phyloP scores from a whole-genome alignment of 2,888 invertebrate species.

The Plebejus melissa region DNA sequence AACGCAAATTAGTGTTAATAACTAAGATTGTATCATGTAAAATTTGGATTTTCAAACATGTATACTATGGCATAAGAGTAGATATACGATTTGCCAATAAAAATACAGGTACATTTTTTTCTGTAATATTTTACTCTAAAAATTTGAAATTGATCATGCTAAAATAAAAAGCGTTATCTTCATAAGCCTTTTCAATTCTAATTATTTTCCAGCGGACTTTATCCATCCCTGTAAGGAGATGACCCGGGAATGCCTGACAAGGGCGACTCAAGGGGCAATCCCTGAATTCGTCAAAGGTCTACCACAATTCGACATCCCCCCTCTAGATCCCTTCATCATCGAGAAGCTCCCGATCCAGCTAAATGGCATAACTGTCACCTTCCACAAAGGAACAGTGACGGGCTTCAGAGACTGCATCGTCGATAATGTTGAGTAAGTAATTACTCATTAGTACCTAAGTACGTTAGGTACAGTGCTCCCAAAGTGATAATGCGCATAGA shows the following conservation, averaged over 20 bases:
- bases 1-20: too few species aligned
- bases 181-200: background rate
- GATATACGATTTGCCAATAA: too few species aligned
- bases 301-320: slow-evolving; percentile 46
- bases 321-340: slow-evolving; percentile 51
- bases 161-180: too few species aligned
- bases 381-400: slow-evolving; percentile 46
- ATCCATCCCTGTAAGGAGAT: slow-evolving; percentile 44
- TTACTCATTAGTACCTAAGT: too few species aligned
- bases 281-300: slow-evolving; percentile 47
- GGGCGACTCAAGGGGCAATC: slow-evolving; percentile 44
- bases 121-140: too few species aligned
- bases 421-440: slow-evolving; percentile 49
- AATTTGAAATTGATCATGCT: too few species aligned
- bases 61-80: too few species aligned
- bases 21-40: too few species aligned
- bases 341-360: slow-evolving; percentile 46
- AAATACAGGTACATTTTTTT: too few species aligned
- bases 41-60: too few species aligned
- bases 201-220: slow-evolving; percentile 39
- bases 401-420: slow-evolving; percentile 53
- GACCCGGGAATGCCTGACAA: slow-evolving; percentile 47
- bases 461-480: too few species aligned
- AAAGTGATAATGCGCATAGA: too few species aligned
- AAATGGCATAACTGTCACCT: slow-evolving; percentile 47